A percentile compares a stretch with the other conserved stretches of the same genome.
phyloP scores from a whole-genome alignment of 2,888 invertebrate genomes.

The Drosophila emarginata region DNA sequence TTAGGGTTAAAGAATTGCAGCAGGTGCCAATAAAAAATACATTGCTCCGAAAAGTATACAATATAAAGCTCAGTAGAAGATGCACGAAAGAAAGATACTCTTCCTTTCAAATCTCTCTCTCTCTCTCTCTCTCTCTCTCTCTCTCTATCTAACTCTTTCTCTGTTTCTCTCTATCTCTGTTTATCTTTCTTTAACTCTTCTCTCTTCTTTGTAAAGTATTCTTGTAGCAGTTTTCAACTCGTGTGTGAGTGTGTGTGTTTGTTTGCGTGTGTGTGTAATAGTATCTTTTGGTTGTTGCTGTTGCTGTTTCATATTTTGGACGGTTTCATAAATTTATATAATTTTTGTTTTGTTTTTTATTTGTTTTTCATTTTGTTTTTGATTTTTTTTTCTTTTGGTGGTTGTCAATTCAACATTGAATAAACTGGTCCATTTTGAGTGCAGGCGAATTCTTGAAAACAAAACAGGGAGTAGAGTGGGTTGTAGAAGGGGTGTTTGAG shows the following conservation, averaged over 20 bases:
- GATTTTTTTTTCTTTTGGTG: constrained; percentile 59
- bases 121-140: neutral
- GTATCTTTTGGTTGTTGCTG: constrained; percentile 47
- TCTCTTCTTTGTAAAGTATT: constrained; percentile 29
- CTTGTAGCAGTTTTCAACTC: constrained; percentile 72
- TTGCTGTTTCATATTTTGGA: constrained; percentile 58
- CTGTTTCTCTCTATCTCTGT: neutral
- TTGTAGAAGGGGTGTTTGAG: constrained; percentile 15
- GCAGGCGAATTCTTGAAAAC: constrained; percentile 25
- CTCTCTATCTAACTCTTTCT: neutral
- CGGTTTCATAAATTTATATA: constrained; percentile 74
- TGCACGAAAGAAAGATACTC: constrained; percentile 14
- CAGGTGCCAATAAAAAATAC: constrained; percentile 48
- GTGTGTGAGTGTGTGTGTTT: constrained; percentile 45
- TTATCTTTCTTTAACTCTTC: neutral
- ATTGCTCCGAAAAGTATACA: constrained; percentile 35
- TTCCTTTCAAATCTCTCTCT: neutral
- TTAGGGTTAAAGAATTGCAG: constrained; percentile 32
- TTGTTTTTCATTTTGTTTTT: constrained; percentile 4
- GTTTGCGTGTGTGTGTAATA: constrained; percentile 41
- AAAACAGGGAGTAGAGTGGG: neutral
- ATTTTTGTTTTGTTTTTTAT: constrained; percentile 38
- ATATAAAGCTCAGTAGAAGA: constrained; percentile 41
- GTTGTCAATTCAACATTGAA: constrained; percentile 73
- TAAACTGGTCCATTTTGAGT: constrained; percentile 69